These are phyloP conservation scores for Hemibagrus guttatus DNA, from an alignment of 2,797 vertebrate genomes.

Conservation along the genomic window DNA sequence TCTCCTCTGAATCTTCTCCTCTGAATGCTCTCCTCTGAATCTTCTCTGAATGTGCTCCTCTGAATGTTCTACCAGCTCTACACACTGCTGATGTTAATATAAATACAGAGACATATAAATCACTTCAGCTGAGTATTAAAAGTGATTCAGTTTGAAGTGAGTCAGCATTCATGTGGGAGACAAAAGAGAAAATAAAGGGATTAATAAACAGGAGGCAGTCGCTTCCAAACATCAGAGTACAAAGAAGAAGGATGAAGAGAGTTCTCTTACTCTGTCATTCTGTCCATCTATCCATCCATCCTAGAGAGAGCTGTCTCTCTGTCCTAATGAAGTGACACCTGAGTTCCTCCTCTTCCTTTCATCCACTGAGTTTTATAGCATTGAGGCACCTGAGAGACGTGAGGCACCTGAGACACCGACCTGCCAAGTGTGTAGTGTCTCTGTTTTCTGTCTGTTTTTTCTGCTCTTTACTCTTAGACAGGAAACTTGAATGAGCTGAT, in stretches of 20 bases:
- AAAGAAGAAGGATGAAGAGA: background rate
- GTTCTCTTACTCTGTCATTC: background rate
- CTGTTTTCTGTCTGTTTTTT: background rate
- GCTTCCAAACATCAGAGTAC: background rate
- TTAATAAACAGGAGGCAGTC: background rate
- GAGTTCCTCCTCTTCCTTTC: no score
- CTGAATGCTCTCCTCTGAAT: no score
- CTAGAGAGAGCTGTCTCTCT: background rate
- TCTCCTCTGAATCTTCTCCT: no score
- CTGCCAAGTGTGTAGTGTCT: background rate
- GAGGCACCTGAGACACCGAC: background rate
- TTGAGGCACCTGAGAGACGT: background rate
- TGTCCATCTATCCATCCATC: background rate
- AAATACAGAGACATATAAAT: background rate
- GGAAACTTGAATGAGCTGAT: background rate
- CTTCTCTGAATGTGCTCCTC: no score
- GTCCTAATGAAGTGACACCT: background rate
- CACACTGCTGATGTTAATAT: background rate
- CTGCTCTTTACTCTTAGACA: background rate
- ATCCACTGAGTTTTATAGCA: background rate
- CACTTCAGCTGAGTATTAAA: background rate
- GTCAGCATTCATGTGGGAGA: background rate
- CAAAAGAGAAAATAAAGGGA: slow-evolving; percentile 1
- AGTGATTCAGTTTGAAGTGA: background rate
- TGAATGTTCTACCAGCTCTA: background rate